phyloP scores from a whole-genome alignment of 2,797 vertebrate genomes.

The Scarus forsteni region DNA sequence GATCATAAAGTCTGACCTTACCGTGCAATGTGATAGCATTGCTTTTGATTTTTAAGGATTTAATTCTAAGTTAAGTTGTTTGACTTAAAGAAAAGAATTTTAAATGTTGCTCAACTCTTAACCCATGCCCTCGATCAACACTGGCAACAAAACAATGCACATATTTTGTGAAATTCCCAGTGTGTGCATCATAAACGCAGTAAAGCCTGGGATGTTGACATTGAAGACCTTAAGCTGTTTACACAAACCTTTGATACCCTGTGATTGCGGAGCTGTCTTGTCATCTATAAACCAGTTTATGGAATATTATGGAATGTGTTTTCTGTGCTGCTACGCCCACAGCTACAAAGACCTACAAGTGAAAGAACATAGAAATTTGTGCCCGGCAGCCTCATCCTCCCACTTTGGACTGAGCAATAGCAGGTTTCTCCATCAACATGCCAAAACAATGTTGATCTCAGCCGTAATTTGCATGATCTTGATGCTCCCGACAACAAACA shows the following conservation, averaged over 20 bases:
- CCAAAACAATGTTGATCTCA: constrained; percentile 61
- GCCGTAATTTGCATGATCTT: constrained; percentile 56
- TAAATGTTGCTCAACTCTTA: constrained; percentile 11
- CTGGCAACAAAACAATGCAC: constrained; percentile 6
- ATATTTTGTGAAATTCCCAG: background rate
- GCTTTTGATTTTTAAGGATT: background rate
- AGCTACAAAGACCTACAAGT: constrained; percentile 38
- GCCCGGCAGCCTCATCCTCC: constrained; percentile 60
- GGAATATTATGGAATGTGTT: constrained; percentile 67
- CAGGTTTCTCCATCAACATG: constrained; percentile 58
- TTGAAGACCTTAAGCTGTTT: constrained; percentile 43
- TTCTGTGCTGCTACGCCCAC: constrained; percentile 42
- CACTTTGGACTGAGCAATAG: constrained; percentile 42
- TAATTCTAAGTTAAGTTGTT: background rate
- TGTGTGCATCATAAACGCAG: constrained; percentile 25
- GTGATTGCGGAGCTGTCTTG: constrained; percentile 40
- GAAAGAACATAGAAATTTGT: constrained; percentile 45
- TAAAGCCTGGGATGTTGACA: constrained; percentile 2
- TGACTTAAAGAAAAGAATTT: background rate
- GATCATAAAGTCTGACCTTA: background rate
- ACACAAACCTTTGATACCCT: constrained; percentile 56
- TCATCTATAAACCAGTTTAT: constrained; percentile 54
- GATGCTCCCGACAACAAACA: constrained; percentile 49
- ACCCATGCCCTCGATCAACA: background rate
- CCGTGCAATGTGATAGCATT: background rate